Evolutionary conservation across 2,113 vertebrate genomes (phyloP).

Genomic region (Corydoras maculifer): DNA sequence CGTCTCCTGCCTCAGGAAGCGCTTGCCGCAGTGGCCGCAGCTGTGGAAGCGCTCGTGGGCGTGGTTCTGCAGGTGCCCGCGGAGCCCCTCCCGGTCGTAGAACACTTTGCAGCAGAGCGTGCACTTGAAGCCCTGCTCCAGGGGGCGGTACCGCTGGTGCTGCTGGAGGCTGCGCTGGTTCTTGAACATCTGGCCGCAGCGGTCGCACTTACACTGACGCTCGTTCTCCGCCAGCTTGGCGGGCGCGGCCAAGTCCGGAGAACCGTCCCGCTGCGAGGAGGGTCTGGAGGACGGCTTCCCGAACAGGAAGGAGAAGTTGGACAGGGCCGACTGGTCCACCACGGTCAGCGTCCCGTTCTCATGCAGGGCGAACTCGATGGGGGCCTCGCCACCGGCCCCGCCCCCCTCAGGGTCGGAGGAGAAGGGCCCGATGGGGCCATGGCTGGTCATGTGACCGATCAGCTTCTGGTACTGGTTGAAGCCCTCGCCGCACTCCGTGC

Average conservation of each 20-base stretch:
- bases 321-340: slow-evolving; percentile 55
- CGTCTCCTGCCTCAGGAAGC: slow-evolving; percentile 64
- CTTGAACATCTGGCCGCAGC: slow-evolving; percentile 63
- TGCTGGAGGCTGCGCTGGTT: slow-evolving; percentile 59
- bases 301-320: slow-evolving; percentile 45
- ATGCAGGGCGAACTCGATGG: slow-evolving; percentile 68
- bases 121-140: slow-evolving; percentile 65
- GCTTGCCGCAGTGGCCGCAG: slow-evolving; percentile 66
- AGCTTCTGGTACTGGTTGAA: slow-evolving; percentile 64
- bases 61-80: slow-evolving; percentile 62
- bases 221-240: slow-evolving; percentile 35
- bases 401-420: slow-evolving; percentile 61
- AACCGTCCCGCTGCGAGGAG: slow-evolving; percentile 16
- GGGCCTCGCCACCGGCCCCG: slow-evolving; percentile 62
- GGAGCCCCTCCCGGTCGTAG: slow-evolving; percentile 55
- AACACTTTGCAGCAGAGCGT: slow-evolving; percentile 68
- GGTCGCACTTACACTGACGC: slow-evolving; percentile 59
- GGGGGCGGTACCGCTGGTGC: slow-evolving; percentile 66
- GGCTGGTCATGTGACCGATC: slow-evolving; percentile 62
- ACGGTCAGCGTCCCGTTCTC: slow-evolving; percentile 69
- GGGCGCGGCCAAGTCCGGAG: slow-evolving; percentile 22
- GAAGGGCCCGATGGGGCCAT: slow-evolving; percentile 64
- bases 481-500: slow-evolving; percentile 70
- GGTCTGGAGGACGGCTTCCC: slow-evolving; percentile 45
- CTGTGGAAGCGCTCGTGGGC: slow-evolving; percentile 60